Evolutionary conservation across 2,888 invertebrate species (phyloP).

Genomic region (Lottia gigantea): DNA sequence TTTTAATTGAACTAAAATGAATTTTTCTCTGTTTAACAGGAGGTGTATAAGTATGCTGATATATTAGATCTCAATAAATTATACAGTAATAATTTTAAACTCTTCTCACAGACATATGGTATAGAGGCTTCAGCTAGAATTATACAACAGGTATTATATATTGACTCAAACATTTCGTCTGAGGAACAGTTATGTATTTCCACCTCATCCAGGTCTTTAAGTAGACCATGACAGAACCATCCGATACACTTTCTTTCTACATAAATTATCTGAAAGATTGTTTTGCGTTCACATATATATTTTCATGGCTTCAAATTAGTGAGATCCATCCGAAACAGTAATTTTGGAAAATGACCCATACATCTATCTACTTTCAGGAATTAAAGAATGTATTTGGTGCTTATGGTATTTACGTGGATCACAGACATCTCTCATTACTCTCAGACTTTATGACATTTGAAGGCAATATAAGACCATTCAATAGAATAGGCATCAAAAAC

Average conservation of each 20-base stretch:
- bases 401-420: constrained; percentile 95
- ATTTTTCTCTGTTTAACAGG: constrained; percentile 70
- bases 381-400: constrained; percentile 95
- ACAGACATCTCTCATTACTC: constrained; percentile 89
- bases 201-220: too few species aligned
- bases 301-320: too few species aligned
- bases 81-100: constrained; percentile 94
- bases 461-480: constrained; percentile 89
- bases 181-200: too few species aligned
- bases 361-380: constrained; percentile 73
- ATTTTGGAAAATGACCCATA: too few species aligned
- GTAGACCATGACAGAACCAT: too few species aligned
- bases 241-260: too few species aligned
- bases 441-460: constrained; percentile 99
- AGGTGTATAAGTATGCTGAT: constrained; percentile 86
- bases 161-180: not conserved
- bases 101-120: constrained; percentile 89
- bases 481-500: constrained; percentile 87
- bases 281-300: too few species aligned
- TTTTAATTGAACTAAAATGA: not conserved
- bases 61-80: constrained; percentile 78
- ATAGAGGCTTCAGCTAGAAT: constrained; percentile 95
- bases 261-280: too few species aligned
- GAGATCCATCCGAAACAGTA: too few species aligned
- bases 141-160: constrained; percentile 78